A percentile compares a stretch with the other conserved stretches of the same genome.
These are phyloP conservation scores for Aurelia sp. DNA, from an alignment of 30 jellyfish, hydroid and myxozoan genomes.

Conservation along the genomic window DNA sequence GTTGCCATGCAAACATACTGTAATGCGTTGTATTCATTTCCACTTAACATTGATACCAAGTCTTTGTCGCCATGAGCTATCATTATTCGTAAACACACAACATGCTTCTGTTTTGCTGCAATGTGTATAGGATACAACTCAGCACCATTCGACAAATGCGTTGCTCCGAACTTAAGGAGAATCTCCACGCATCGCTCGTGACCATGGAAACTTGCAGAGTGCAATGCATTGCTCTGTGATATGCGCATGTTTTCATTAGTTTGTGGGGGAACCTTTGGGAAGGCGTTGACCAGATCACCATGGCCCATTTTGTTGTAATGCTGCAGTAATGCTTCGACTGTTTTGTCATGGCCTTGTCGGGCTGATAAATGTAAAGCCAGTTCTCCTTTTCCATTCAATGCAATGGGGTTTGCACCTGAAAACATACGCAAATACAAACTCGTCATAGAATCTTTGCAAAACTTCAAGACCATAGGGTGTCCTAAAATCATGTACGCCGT, in stretches of 20 bases:
- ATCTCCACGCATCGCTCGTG: constrained; percentile 88
- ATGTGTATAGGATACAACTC: constrained; percentile 76
- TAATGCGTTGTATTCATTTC: constrained; percentile 69
- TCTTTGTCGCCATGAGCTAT: constrained; percentile 56
- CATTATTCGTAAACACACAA: constrained; percentile 71
- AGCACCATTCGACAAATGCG: constrained; percentile 83
- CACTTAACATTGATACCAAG: constrained; percentile 32
- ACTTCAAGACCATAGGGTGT: too few species aligned
- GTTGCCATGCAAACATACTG: constrained; percentile 90
- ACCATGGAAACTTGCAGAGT: constrained; percentile 82
- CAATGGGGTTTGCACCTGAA: constrained; percentile 87
- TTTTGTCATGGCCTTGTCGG: constrained; percentile 79
- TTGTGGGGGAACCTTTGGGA: constrained; percentile 48
- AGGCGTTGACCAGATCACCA: constrained; percentile 66
- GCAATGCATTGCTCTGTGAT: constrained; percentile 81
- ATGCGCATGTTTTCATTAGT: not conserved
- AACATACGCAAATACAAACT: not conserved
- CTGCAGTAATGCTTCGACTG: constrained; percentile 63
- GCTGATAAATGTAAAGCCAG: constrained; percentile 80
- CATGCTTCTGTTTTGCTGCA: constrained; percentile 77
- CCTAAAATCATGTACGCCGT: too few species aligned
- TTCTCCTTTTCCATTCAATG: constrained; percentile 67
- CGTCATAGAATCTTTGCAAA: too few species aligned
- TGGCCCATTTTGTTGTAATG: constrained; percentile 48
- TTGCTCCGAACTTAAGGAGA: constrained; percentile 77